A percentile compares a stretch with the other conserved stretches of the same genome.
Evolutionary conservation across 2,113 vertebrate species (phyloP).

Genomic region (Lepisosteus osseus): DNA sequence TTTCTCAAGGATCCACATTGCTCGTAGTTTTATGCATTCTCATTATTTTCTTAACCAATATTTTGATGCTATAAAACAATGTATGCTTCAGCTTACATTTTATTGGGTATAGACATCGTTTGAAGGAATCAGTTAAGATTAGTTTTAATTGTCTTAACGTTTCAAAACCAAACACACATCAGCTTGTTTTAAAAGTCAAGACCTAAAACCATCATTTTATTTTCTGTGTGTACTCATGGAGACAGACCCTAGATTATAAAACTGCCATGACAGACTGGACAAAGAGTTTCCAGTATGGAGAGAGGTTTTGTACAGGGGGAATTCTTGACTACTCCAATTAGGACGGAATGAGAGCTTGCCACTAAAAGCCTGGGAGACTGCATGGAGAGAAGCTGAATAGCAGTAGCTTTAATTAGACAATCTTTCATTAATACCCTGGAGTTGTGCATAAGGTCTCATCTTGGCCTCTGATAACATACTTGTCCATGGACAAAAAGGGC

Average conservation of each 20-base stretch:
- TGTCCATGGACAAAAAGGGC: slow-evolving; percentile 1
- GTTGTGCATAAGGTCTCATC: slow-evolving; percentile 14
- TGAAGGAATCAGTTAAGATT: too few relatives aligned
- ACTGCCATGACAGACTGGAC: slow-evolving; percentile 2
- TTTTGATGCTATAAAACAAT: too few relatives aligned
- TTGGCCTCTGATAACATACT: slow-evolving; percentile 17
- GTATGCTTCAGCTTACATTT: too few relatives aligned
- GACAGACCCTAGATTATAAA: not conserved
- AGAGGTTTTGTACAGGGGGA: slow-evolving; percentile 32
- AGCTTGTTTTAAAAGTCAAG: not conserved
- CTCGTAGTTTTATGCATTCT: too few relatives aligned
- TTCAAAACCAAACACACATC: too few relatives aligned
- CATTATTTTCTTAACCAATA: too few relatives aligned
- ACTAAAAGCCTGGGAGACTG: slow-evolving; percentile 25
- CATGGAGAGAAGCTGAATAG: slow-evolving; percentile 35
- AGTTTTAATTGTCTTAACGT: too few relatives aligned
- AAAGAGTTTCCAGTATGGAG: slow-evolving; percentile 15
- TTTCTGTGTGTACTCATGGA: not conserved
- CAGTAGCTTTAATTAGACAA: slow-evolving; percentile 39
- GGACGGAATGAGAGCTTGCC: slow-evolving; percentile 30
- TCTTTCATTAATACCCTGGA: slow-evolving; percentile 22
- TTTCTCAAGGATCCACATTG: too few relatives aligned
- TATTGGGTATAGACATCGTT: too few relatives aligned
- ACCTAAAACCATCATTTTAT: not conserved
- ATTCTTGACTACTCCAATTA: slow-evolving; percentile 40